phyloP scores from a whole-genome alignment of 2,888 invertebrate species.

The Rhopalosiphum nymphaeae region DNA sequence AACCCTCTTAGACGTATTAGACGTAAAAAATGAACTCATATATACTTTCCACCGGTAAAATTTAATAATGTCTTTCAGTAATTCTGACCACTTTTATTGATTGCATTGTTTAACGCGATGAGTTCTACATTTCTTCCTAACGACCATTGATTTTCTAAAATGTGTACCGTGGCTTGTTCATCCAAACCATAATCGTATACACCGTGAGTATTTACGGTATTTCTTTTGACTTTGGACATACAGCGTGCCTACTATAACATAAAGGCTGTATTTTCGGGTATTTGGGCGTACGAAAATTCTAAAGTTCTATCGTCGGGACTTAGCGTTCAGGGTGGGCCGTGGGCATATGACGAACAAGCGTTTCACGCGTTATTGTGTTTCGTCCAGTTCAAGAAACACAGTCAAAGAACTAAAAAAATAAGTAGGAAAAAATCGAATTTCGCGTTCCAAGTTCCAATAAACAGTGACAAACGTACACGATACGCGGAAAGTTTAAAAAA shows the following conservation, averaged over 20 bases:
- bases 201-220: background rate
- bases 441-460: background rate
- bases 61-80: background rate
- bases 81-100: background rate
- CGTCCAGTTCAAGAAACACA: background rate
- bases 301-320: background rate
- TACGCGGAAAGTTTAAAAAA: background rate
- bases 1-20: too few relatives aligned
- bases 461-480: background rate
- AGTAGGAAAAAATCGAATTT: background rate
- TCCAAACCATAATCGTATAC: background rate
- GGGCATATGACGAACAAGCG: background rate
- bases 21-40: background rate
- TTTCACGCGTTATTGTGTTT: background rate
- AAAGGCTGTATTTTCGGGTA: background rate
- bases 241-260: background rate
- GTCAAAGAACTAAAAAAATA: background rate
- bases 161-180: background rate
- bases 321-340: too few relatives aligned
- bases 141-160: background rate
- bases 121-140: background rate
- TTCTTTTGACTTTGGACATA: background rate
- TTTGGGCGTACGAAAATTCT: background rate
- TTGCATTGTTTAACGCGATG: background rate
- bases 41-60: background rate